Evolutionary conservation across 2,797 vertebrate species (phyloP).

Genomic region (Nyctibius grandis): DNA sequence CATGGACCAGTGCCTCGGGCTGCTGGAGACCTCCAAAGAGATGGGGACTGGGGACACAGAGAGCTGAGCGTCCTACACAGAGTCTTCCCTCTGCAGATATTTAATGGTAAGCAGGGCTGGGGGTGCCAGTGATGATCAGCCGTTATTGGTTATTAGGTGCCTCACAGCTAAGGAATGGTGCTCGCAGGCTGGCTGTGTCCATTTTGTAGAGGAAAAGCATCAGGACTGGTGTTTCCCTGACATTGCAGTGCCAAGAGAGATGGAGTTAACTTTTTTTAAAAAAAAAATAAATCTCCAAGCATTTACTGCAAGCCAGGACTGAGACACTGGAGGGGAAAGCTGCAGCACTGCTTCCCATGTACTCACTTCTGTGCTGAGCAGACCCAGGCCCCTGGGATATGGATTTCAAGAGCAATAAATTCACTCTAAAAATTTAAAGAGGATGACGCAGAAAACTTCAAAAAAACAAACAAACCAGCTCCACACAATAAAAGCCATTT

Average conservation of each 20-base stretch:
- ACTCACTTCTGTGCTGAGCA: not conserved
- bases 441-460: conserved; percentile 53
- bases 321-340: not conserved
- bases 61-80: not conserved
- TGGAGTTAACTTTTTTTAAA: not conserved
- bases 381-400: conserved; percentile 32
- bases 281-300: not conserved
- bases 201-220: not conserved
- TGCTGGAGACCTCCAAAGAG: not conserved
- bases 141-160: not conserved
- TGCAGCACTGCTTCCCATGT: not conserved
- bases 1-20: accelerated
- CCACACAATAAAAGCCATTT: conserved; percentile 36
- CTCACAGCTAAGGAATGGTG: not conserved
- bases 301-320: not conserved
- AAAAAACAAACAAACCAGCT: conserved; percentile 13
- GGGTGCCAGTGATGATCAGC: not conserved
- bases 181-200: not conserved
- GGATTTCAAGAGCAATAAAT: conserved; percentile 65
- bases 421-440: conserved; percentile 59
- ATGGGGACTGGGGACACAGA: not conserved
- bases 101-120: not conserved
- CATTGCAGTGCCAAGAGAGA: not conserved
- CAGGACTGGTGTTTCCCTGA: not conserved
- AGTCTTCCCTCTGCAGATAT: not conserved